Percentiles rank a stretch among this genome's conserved stretches.
phyloP scores from a whole-genome alignment of 2,113 vertebrate species.

The Rynchops niger region DNA sequence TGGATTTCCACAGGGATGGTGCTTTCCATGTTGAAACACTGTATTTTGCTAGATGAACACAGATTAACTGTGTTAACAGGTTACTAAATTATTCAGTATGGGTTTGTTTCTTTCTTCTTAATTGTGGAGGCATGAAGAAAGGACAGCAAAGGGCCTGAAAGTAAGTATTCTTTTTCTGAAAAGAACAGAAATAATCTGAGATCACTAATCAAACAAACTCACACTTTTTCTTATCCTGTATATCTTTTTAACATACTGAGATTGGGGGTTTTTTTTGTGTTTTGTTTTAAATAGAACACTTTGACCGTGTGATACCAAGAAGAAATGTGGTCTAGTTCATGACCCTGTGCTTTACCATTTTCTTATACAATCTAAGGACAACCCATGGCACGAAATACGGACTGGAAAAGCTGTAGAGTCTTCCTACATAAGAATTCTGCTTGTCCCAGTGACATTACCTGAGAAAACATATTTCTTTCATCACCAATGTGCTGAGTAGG shows the following conservation, averaged over 20 bases:
- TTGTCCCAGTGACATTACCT: background rate
- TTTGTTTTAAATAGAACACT: background rate
- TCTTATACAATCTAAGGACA: background rate
- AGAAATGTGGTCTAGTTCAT: background rate
- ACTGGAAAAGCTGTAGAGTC: background rate
- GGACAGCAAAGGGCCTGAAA: background rate
- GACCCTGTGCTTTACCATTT: background rate
- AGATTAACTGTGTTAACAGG: background rate
- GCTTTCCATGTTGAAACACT: background rate
- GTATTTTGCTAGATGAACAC: background rate
- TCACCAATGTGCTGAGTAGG: background rate
- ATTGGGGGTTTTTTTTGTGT: background rate
- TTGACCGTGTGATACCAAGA: background rate
- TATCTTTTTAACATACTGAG: background rate
- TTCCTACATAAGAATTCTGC: background rate
- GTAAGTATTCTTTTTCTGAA: background rate
- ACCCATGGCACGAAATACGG: background rate
- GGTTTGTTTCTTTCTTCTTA: background rate
- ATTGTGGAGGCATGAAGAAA: background rate
- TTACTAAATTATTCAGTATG: background rate
- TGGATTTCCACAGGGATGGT: background rate
- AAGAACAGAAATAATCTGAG: background rate
- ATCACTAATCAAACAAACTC: background rate
- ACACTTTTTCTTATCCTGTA: background rate
- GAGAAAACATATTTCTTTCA: background rate